Evolutionary conservation across 2,888 invertebrate species (phyloP).

Genomic region (Strigamia maritima): DNA sequence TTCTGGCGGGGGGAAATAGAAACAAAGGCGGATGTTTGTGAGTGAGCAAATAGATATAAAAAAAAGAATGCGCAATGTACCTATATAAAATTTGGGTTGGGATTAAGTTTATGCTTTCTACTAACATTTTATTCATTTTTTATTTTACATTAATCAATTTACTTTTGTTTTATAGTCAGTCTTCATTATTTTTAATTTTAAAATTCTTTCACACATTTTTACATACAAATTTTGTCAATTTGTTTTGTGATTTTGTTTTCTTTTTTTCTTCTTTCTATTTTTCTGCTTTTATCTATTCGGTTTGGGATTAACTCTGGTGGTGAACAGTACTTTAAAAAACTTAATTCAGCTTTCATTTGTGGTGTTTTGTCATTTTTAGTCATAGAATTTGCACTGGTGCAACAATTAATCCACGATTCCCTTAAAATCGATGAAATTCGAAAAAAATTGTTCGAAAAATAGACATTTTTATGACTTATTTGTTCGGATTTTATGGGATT

Average conservation of each 20-base stretch:
- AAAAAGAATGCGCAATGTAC: background rate
- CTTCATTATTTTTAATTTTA: background rate
- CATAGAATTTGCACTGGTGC: background rate
- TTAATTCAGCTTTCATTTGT: background rate
- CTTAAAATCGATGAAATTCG: no score
- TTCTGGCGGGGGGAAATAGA: background rate
- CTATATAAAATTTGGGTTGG: background rate
- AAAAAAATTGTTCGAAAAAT: no score
- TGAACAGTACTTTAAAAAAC: constrained; percentile 18
- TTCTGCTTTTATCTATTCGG: background rate
- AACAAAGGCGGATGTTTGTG: background rate
- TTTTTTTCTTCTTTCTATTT: constrained; percentile 39
- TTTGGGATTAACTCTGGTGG: background rate
- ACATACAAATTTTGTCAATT: constrained; percentile 1
- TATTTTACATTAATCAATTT: background rate
- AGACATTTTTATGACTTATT: no score
- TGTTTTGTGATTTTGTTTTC: constrained; percentile 39
- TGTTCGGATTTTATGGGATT: no score
- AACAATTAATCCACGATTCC: no score
- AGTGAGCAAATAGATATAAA: background rate
- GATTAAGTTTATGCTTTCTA: background rate
- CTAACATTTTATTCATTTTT: background rate
- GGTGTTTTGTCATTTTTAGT: background rate
- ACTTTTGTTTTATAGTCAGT: background rate
- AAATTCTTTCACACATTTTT: background rate